Base-by-base conservation (phyloP, 1,140 invertebrate species). In the Oryctes rhinoceros region DNA sequence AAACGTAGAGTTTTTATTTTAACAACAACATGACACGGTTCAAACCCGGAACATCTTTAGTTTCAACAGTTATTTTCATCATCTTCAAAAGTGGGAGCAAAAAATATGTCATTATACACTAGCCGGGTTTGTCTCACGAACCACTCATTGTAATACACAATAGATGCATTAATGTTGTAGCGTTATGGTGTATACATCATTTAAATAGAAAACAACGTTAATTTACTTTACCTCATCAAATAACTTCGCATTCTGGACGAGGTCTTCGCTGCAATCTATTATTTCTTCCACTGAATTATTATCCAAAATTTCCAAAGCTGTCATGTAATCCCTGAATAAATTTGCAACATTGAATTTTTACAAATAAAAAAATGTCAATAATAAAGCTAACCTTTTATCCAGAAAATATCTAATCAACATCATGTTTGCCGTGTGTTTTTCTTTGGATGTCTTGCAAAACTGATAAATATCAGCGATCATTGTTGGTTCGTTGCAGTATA, bases 381-480 rank as follows among this genome's bases (percentile, higher is more conserved):
- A 62, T 39, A n/a, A 74, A 53, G 78, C 59, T 78, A 30, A 81
- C 81, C 80, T 71, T 78, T 47, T 76, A 79, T 39, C 59, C n/a
- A 84, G 80, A n/a, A 83, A 84, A 62, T 83, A 78, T 39, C 76
- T n/a, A 1, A 83, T 62, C 35, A 85, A 78, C 39, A 84, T 67
- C 15, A 81, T 11, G 80, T 84, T 81, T 35, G 79, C 80, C 76
- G 37, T 35, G n/a, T 80, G 53, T 78, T 74, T 78, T 10, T 84
- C 59, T 48, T 75, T 47, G 4, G 76, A 24, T 15, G 76, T 67
- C 47, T 79, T 79, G 79, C 84, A 85, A 35, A 85, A 53, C 20
- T 80, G 78, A 47, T 81, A 82, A 47, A 84, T 79, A 78, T 85
- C 85, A 15, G 84, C 78, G 3, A 85, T 65, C 49, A 83, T 80